These are phyloP conservation scores for Siniperca obscura DNA, from an alignment of 2,797 vertebrate genomes.

Conservation along the genomic window DNA sequence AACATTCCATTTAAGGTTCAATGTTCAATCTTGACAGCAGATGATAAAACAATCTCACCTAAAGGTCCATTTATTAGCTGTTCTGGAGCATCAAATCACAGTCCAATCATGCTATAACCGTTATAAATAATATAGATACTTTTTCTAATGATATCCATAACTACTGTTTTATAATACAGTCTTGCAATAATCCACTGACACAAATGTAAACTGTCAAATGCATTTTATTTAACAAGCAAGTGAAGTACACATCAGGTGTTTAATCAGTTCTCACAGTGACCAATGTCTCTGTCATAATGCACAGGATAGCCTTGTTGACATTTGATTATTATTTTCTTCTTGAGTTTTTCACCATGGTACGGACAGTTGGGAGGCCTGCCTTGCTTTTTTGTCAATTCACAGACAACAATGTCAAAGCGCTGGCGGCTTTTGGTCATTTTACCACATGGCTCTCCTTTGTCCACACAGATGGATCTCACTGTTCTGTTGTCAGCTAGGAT, in stretches of 20 bases:
- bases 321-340: constrained; percentile 18
- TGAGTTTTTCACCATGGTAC: neutral
- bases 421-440: neutral
- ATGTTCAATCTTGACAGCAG: neutral
- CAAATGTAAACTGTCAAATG: neutral
- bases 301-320: neutral
- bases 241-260: neutral
- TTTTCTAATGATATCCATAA: neutral
- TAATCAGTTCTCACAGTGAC: constrained; percentile 7
- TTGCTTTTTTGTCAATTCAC: fast-evolving
- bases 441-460: fast-evolving
- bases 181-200: neutral
- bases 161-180: neutral
- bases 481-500: neutral
- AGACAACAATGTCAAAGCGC: neutral
- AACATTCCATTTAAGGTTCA: no score
- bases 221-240: neutral
- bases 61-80: neutral
- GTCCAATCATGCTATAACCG: neutral
- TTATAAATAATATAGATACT: neutral
- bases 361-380: fast-evolving
- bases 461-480: fast-evolving
- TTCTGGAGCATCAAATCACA: neutral
- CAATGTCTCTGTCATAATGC: constrained; percentile 17
- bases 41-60: neutral